phyloP scores from a whole-genome alignment of 2,888 invertebrate species.

The Aplocera efformata region DNA sequence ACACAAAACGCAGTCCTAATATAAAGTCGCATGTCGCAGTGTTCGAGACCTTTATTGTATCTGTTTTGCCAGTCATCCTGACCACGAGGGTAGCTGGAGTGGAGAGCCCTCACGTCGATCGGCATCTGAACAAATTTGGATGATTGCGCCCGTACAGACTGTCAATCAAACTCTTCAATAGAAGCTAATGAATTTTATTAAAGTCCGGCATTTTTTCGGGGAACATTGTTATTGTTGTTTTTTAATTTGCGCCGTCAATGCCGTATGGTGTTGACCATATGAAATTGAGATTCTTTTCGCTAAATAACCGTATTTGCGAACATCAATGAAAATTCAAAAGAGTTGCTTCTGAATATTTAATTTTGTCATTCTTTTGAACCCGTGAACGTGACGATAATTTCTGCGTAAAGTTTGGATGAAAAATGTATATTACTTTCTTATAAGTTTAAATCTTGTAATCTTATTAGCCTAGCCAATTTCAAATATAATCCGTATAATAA shows the following conservation, averaged over 20 bases:
- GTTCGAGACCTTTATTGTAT: conserved; percentile 3
- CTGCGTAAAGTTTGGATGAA: no score
- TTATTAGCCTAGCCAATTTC: no score
- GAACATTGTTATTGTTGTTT: conserved; percentile 23
- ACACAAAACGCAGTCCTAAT: neutral
- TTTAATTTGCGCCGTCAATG: conserved; percentile 23
- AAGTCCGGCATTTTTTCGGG: conserved; percentile 38
- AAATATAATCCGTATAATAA: no score
- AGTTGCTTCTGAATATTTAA: no score
- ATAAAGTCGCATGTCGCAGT: neutral
- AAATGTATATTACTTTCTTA: no score
- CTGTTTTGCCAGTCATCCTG: conserved; percentile 35
- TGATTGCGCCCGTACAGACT: conserved; percentile 48
- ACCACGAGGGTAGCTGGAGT: conserved; percentile 41
- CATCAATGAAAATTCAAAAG: no score
- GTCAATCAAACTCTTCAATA: conserved; percentile 48
- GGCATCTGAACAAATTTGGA: conserved; percentile 61
- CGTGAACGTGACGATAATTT: no score
- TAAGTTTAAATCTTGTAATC: no score
- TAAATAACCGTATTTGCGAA: neutral
- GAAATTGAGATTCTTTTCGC: conserved; percentile 1
- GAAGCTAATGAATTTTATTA: conserved; percentile 48
- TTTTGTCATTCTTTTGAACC: no score
- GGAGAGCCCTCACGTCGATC: conserved; percentile 46
- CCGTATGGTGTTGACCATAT: conserved; percentile 8